phyloP scores from a whole-genome alignment of 2,888 invertebrate genomes.

The Drosophila mettleri region DNA sequence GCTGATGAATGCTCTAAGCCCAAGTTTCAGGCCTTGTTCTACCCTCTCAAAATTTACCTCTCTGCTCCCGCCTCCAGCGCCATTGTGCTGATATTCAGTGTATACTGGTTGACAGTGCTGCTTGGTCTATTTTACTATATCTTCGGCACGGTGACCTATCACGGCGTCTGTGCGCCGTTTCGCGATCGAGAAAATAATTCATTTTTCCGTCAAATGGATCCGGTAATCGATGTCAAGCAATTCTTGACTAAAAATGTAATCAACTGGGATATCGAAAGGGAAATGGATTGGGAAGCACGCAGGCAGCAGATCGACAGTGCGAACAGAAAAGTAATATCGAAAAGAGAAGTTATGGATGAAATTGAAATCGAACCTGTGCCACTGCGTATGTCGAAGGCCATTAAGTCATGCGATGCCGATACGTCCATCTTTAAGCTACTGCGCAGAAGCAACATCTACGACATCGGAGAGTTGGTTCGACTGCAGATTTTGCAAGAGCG shows the following conservation, averaged over 20 bases:
- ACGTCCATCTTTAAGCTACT: conserved; percentile 88
- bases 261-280: not conserved
- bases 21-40: too few relatives aligned
- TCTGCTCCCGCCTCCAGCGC: too few relatives aligned
- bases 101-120: conserved; percentile 89
- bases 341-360: too few relatives aligned
- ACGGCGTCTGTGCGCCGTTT: conserved; percentile 91
- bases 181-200: conserved; percentile 88
- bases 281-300: not conserved
- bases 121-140: conserved; percentile 89
- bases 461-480: conserved; percentile 33
- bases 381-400: conserved; percentile 85
- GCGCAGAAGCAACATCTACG: conserved; percentile 39
- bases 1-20: too few relatives aligned
- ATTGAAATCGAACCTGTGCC: conserved; percentile 42
- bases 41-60: not conserved
- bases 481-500: conserved; percentile 19
- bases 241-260: conserved; percentile 54
- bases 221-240: conserved; percentile 86
- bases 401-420: conserved; percentile 90
- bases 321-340: too few relatives aligned
- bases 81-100: conserved; percentile 90
- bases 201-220: conserved; percentile 88
- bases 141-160: conserved; percentile 89
- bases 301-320: too few relatives aligned